Evolutionary conservation across 1,140 invertebrate genomes (phyloP), one percentile per base, ranked within the genome.

Genomic region (Meloidogyne floridensis): DNA sequence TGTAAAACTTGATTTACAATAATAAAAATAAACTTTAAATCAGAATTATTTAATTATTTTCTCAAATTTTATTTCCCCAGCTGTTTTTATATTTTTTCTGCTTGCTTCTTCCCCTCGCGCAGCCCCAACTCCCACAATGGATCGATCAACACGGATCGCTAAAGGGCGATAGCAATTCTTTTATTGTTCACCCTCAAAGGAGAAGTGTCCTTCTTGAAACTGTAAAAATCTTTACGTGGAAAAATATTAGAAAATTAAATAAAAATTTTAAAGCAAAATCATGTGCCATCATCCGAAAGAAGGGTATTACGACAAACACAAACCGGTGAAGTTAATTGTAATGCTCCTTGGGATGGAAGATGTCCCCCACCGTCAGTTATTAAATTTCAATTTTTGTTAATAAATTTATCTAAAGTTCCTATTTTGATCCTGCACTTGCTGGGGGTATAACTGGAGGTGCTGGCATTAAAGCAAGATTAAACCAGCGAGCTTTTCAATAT

Each of bases 401-500:
- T 42, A 42, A 59, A 77, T n/a, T 70, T 3, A 3, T 20, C 82
- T 82, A 10, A 18, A 82, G 81, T 15, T 73, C 32, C 15, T 87
- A 89, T 59, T 89, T 82, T 85, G 88, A 89, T 75, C 84, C 88
- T 32, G 56, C 79, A 59, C 80, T 89, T 11, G 74, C 86, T 5
- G 83, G 83, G 42, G 89, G 88, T 15, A 73, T 77, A 9, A 74
- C 80, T 47, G 88, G 88, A 74, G 83, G 81, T 47, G 81, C 88
- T n/a, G 88, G 88, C 65, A 87, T 89, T 53, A 86, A 89, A 47
- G 88, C 88, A 10, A 70, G 88, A 43, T 65, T 89, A 20, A 89
- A 89, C 56, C 73, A 77, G 56, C 77, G 88, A 13, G 85, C 82
- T 4, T 89, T 89, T 82, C 88, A 89, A 83, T 89, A 89, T 77